A percentile compares a stretch with the other conserved stretches of the same genome.
Evolutionary conservation across 2,888 invertebrate genomes (phyloP).

Genomic region (Protodeltote pygarga): DNA sequence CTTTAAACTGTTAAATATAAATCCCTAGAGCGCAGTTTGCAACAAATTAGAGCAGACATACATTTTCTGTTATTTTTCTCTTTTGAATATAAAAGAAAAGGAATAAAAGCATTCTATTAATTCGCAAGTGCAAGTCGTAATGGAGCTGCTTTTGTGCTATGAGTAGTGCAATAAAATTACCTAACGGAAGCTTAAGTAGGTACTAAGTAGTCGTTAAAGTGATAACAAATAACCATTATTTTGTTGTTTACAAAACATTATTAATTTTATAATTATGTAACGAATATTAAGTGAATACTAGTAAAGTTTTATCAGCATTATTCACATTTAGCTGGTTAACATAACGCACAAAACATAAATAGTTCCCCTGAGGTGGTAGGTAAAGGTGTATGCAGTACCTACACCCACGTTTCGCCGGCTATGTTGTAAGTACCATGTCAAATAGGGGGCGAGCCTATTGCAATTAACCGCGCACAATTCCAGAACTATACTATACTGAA

Average conservation of each 20-base stretch:
- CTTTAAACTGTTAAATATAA: background rate
- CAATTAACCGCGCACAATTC: too few species aligned
- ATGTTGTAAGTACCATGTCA: too few species aligned
- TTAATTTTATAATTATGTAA: too few species aligned
- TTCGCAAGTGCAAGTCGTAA: background rate
- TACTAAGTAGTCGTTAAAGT: too few species aligned
- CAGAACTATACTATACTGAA: too few species aligned
- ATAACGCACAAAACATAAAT: too few species aligned
- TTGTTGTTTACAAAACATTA: slow-evolving; percentile 1
- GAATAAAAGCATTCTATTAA: slow-evolving; percentile 2
- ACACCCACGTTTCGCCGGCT: too few species aligned
- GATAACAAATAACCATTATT: too few species aligned
- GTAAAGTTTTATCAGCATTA: too few species aligned
- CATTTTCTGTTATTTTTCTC: background rate
- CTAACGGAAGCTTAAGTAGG: slow-evolving; percentile 1
- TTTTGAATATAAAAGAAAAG: slow-evolving; percentile 4
- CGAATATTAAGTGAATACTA: background rate
- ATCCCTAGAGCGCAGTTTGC: background rate
- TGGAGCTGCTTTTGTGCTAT: slow-evolving; percentile 1
- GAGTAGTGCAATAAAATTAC: slow-evolving; percentile 15
- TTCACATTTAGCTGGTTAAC: slow-evolving; percentile 2
- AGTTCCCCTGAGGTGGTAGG: too few species aligned
- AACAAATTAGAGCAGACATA: background rate
- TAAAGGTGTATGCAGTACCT: too few species aligned
- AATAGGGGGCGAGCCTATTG: too few species aligned